A percentile compares a stretch with the other conserved stretches of the same genome.
These are phyloP conservation scores for Alauda arvensis DNA, from an alignment of 2,797 vertebrate species.

Conservation along the genomic window DNA sequence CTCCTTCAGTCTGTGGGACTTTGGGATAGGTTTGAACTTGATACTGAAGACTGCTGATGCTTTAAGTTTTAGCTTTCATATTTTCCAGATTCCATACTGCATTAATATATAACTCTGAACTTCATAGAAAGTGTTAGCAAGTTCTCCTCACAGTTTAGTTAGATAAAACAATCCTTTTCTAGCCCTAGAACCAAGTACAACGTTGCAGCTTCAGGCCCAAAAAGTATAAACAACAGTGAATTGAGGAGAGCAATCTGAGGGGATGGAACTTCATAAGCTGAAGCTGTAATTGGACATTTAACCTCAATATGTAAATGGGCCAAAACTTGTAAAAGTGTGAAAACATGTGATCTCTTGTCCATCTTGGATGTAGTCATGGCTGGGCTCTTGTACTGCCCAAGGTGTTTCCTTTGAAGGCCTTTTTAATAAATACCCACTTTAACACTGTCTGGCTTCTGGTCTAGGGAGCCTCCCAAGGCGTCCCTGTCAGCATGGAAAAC, in stretches of 20 bases:
- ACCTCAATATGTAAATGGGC: background rate
- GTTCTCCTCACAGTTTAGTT: background rate
- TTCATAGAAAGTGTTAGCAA: background rate
- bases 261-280: background rate
- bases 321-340: background rate
- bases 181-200: background rate
- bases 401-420: background rate
- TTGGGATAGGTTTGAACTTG: background rate
- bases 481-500: background rate
- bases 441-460: background rate
- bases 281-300: background rate
- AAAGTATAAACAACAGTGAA: background rate
- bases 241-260: background rate
- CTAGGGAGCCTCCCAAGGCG: background rate
- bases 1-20: background rate
- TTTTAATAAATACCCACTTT: background rate
- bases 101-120: background rate
- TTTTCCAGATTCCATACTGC: background rate
- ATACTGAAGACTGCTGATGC: background rate
- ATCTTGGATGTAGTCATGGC: background rate
- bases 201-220: background rate
- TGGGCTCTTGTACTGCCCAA: background rate
- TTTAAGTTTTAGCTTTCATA: background rate
- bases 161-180: background rate
- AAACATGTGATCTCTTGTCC: fast-evolving